A percentile compares a stretch with the other conserved stretches of the same genome.
phyloP scores from a whole-genome alignment of 2,797 vertebrate genomes.

The Pseudotriccus pelzelni region DNA sequence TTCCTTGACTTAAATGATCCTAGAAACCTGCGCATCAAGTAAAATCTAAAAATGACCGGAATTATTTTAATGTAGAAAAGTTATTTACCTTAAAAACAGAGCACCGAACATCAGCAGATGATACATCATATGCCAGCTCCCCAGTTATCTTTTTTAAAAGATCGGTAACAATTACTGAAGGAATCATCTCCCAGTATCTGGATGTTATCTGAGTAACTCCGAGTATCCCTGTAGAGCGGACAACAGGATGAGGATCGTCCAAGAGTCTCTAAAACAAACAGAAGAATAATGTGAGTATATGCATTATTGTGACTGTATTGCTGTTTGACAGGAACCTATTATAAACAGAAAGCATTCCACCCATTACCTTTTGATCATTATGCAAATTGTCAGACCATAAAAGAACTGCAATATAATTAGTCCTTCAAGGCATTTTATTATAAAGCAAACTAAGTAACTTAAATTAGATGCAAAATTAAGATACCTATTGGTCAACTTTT shows the following conservation, averaged over 20 bases:
- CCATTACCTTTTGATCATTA: neutral
- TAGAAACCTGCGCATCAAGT: neutral
- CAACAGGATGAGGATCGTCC: slow-evolving; percentile 87
- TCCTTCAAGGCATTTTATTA: neutral
- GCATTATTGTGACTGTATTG: neutral
- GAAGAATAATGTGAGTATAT: neutral
- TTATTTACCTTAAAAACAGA: slow-evolving; percentile 89
- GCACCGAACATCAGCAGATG: slow-evolving; percentile 91
- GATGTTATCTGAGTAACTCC: slow-evolving; percentile 89
- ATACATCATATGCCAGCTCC: slow-evolving; percentile 83
- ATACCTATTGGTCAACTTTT: neutral
- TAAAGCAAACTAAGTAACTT: neutral
- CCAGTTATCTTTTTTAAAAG: slow-evolving; percentile 87
- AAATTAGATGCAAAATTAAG: neutral
- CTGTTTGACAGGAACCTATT: neutral
- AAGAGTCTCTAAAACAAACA: slow-evolving; percentile 81
- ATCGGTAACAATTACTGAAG: slow-evolving; percentile 84
- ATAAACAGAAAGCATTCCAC: neutral
- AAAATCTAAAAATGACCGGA: neutral
- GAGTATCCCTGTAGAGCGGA: slow-evolving; percentile 87
- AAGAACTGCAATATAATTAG: neutral
- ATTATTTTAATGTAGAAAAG: neutral
- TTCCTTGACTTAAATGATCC: neutral
- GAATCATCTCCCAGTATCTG: slow-evolving; percentile 94
- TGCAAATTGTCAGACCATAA: neutral